Conservation (phyloP, 2,888 invertebrate genomes). For the Dicranocentrus wangi region DNA sequence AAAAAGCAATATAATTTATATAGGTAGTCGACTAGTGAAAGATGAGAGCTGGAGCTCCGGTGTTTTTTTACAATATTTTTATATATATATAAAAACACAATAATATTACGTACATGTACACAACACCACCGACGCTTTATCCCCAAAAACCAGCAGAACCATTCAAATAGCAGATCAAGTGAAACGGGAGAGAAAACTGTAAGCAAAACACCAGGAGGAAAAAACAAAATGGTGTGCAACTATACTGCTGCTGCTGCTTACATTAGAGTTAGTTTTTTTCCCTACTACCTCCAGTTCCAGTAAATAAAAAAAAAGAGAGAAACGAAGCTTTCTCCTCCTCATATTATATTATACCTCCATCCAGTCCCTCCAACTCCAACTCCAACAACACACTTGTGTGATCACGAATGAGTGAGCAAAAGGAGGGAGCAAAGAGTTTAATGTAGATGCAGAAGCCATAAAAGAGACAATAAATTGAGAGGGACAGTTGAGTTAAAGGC, state of each 20-base stretch:
- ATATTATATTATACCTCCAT: no score
- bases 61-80: no score
- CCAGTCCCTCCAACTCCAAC: conserved; percentile 9
- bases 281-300: no score
- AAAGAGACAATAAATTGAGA: conserved; percentile 69
- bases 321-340: no score
- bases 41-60: background rate
- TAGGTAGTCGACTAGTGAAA: background rate
- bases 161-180: background rate
- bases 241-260: no score
- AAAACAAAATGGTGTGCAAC: conserved; percentile 1
- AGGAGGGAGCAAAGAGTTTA: conserved; percentile 57
- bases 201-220: background rate
- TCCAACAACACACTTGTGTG: conserved; percentile 21
- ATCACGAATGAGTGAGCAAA: conserved; percentile 25
- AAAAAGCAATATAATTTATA: conserved; percentile 16
- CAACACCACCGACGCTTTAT: no score
- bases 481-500: conserved; percentile 68
- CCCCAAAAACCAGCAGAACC: background rate
- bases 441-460: conserved; percentile 69
- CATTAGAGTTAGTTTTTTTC: no score
- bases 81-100: no score
- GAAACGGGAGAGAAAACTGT: background rate
- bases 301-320: no score
- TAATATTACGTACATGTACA: no score